Base-by-base conservation (phyloP, 2,888 invertebrate genomes). In the Gerris lacustris region DNA sequence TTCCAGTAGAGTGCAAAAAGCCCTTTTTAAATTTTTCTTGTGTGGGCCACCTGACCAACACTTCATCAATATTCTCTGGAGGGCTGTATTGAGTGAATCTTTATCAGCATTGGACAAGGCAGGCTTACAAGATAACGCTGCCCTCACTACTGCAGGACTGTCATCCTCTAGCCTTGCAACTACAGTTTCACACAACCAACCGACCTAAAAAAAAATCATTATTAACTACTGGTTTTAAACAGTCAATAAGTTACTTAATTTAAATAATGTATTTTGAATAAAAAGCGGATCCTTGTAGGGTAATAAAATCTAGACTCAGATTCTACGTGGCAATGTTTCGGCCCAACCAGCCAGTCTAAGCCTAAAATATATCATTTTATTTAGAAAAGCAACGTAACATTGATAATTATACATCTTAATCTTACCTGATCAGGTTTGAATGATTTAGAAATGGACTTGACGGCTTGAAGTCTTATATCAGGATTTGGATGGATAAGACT, bases 161-260 rank as follows among this genome's bases (percentile, higher is more conserved):
- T 90, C 88, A 79, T 92, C 92, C 68, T 82, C 82, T 5, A 92
- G 83, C 72, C 89, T 84, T 75, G 86, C 86, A 5, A 85, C 77
- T 6, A 92, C 80, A 0, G 87, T 85, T 69, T 86, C 85, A 74
- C 85, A 86, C 66, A 75, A 68, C 75, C 75, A 75, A 6, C 73
- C 71, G 63, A 74, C 63, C 74, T 75, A 62, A 66, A 73, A 73
- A 15, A 67, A 64, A 63, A 6, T 15, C 55, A 64, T n/a, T 2
- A n/a, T 64, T 15, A 55, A 11, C 11, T 55, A 55, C 15, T 55
- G 9, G 15, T 55, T 55, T 31, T 31, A 31, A 31, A 31, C 31
- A 31, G 31, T 31, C 31, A 31, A 31, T 31, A 31, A 31, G 31
- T 31, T 31, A 31, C 31, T 31, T 31, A 31, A 31, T 31, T 31